phyloP scores from a whole-genome alignment of 64 coral and sea anemone genomes.

The Hydrozoanthus tunicans region DNA sequence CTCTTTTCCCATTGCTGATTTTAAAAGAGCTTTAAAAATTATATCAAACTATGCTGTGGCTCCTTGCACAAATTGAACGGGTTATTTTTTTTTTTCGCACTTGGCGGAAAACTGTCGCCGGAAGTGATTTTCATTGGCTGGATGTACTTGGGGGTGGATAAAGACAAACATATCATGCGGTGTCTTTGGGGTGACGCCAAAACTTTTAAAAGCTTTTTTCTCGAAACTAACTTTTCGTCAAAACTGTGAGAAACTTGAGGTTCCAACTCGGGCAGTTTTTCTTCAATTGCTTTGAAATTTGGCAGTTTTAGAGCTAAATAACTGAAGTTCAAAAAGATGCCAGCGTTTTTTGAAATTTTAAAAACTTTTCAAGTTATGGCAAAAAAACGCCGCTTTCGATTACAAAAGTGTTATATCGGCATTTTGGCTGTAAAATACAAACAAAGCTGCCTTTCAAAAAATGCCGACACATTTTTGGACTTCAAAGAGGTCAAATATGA shows the following conservation, averaged over 20 bases:
- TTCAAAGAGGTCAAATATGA: conserved; percentile 6
- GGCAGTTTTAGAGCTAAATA: too few relatives aligned
- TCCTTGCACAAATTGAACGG: not conserved
- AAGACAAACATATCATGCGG: too few relatives aligned
- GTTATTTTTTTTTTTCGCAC: too few relatives aligned
- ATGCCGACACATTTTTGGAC: not conserved
- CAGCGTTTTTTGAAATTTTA: not conserved
- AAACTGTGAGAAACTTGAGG: not conserved
- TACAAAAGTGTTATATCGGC: too few relatives aligned
- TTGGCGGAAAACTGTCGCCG: too few relatives aligned
- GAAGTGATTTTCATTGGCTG: too few relatives aligned
- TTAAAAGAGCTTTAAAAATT: not conserved
- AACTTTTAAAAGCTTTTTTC: not conserved
- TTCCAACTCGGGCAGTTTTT: not conserved
- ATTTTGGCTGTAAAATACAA: conserved; percentile 11
- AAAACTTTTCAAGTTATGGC: too few relatives aligned
- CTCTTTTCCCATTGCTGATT: conserved; percentile 14
- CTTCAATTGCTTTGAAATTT: too few relatives aligned
- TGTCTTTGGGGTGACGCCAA: too few relatives aligned
- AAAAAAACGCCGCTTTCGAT: too few relatives aligned
- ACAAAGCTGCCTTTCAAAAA: not conserved
- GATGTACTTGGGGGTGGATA: too few relatives aligned
- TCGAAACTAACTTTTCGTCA: not conserved
- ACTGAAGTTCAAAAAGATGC: not conserved
- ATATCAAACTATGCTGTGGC: not conserved